Base-by-base conservation (phyloP, 2,797 vertebrate genomes). In the Phoebastria nigripes region DNA sequence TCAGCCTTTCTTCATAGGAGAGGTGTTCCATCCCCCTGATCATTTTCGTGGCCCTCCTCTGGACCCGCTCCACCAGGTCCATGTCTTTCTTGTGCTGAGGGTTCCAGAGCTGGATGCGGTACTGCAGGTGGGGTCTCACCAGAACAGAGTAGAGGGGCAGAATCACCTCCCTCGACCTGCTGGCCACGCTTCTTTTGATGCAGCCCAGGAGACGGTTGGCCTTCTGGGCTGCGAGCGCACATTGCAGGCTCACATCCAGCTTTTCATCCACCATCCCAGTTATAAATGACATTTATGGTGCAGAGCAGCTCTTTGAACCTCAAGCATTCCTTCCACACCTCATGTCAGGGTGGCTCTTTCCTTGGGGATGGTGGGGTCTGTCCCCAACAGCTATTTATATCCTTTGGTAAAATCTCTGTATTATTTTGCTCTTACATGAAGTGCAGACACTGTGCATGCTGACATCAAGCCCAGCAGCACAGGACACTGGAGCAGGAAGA, bases 211-310 rank as follows among this genome's bases (percentile, higher is more conserved):
- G 11, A 59, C 5, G 1, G n/a, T 4, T 59, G 56, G 15, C n/a
- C 7, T 59, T 25, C 56, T 25, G n/a, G 56, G 56, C n/a, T 58
- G 22, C 0, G 7, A 35, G 56, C 3, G 7, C n/a, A 58, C 56
- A 37, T 11, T 37, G 22, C 10, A 8, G 24, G 56, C 15, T 59
- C n/a, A 25, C 25, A 10, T 25, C 56, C 56, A 59, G 56, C 56
- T 59, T 59, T 59, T 37, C 15, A 59, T 37, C n/a, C 24, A 17
- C n/a, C n/a, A 15, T 21, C 2, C 0, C 5, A 18, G 15, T 35
- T 84, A 4, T 11, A 73, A n/a, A 9, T 12, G 6, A 1, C 6
- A 33, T 42, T 81, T 74, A 15, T 49, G n/a, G 28, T 63, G 25
- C 31, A 78, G 41, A 89, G 16, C 19, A 70, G 7, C 10, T 41